Base-by-base conservation (phyloP, 2,113 vertebrate species). In the Leucosticte australis region DNA sequence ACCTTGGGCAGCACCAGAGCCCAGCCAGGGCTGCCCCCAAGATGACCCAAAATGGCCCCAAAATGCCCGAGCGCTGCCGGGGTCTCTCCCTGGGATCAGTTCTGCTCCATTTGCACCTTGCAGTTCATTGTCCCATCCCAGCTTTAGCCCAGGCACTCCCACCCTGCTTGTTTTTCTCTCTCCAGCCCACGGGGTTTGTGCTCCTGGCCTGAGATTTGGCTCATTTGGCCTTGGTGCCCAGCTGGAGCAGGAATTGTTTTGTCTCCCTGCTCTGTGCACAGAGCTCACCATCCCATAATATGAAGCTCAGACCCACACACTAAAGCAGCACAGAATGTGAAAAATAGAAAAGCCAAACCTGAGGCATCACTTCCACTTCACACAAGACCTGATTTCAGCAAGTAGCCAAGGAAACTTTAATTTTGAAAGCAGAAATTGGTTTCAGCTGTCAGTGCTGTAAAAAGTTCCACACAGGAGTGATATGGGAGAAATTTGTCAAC, bases 381-480 rank as follows among this genome's bases (percentile, higher is more conserved):
- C 37, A 24, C 30, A 67, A 26, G 15, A 24, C 11, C 28, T 7
- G 12, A 22, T 52, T 86, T 55, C 16, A 76, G 14, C 8, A 13
- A 4, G 17, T 26, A 28, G 41, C 44, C 22, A 59, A 4, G 8
- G 56, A 26, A 60, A 28, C 10, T 20, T 77, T 4, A 8, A 12
- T 63, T 74, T 20, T 77, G 41, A 64, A 46, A 63, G 41, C 44
- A 52, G 31, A 60, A 70, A 37, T 10, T 30, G 7, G 16, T 73
- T 84, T 89, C 70, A 41, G 7, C 55, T 89, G 16, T 50, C 44
- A 41, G 2, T n/a, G 27, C 28, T 53, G 12, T 53, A 20, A 59
- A 68, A 55, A 4, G 8, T 7, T 16, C 15, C 10, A 1, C 11
- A 0, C 4, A 31, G 37, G 60, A n/a, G 6, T 11, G 28, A 8